Evolutionary conservation across 2,888 invertebrate genomes (phyloP).

Genomic region (Drosophila setosimentum): DNA sequence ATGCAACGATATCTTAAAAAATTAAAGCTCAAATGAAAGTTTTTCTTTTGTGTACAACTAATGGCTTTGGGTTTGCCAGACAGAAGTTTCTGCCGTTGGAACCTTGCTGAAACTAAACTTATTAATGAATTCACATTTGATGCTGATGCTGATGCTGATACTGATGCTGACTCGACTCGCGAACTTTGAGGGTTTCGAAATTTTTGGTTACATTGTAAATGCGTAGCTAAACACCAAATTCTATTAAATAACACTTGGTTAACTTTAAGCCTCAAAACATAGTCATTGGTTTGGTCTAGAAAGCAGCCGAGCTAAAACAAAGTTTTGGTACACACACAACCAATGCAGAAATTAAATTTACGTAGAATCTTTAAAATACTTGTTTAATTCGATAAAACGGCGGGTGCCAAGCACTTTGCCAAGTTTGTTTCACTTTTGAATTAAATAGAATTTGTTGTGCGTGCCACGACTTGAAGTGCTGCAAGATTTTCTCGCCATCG

Average conservation of each 20-base stretch:
- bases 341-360: background rate
- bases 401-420: slow-evolving; percentile 48
- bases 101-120: slow-evolving; percentile 19
- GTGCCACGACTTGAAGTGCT: slow-evolving; percentile 1
- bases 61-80: slow-evolving; percentile 8
- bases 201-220: background rate
- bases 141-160: slow-evolving; percentile 14
- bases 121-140: slow-evolving; percentile 50
- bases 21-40: background rate
- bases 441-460: slow-evolving; percentile 57
- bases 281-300: slow-evolving; percentile 4
- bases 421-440: slow-evolving; percentile 69
- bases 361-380: slow-evolving; percentile 54
- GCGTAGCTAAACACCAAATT: slow-evolving; percentile 21
- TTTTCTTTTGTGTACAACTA: slow-evolving; percentile 14
- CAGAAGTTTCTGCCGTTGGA: slow-evolving; percentile 29
- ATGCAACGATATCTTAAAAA: background rate
- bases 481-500: background rate
- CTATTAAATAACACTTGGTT: slow-evolving; percentile 35
- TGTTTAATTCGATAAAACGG: slow-evolving; percentile 60
- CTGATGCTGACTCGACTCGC: slow-evolving; percentile 2
- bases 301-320: slow-evolving; percentile 18
- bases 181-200: background rate
- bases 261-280: slow-evolving; percentile 7
- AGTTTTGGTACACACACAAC: slow-evolving; percentile 6